Percentiles rank a stretch among this genome's conserved stretches.
phyloP scores from a whole-genome alignment of 2,888 invertebrate species.

The Hecatera dysodea region DNA sequence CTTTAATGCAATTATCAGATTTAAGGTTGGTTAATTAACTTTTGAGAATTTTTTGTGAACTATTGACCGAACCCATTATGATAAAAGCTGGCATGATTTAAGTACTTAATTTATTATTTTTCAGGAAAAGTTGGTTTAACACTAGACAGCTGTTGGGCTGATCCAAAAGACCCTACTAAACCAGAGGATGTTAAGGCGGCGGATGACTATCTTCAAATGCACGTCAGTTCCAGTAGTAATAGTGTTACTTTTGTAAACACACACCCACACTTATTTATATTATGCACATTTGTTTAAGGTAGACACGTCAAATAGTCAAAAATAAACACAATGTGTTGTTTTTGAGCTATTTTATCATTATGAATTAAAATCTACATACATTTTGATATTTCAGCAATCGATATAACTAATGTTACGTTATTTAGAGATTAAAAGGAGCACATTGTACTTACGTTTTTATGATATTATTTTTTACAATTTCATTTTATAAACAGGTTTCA shows the following conservation, averaged over 20 bases:
- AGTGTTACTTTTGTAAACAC: not conserved
- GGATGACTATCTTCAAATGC: conserved; percentile 89
- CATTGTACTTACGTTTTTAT: not conserved
- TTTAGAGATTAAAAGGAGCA: not conserved
- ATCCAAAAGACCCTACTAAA: conserved; percentile 85
- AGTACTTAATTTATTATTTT: conserved; percentile 7
- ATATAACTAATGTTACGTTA: too few relatives aligned
- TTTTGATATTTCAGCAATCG: too few relatives aligned
- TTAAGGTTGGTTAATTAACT: too few relatives aligned
- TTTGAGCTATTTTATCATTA: too few relatives aligned
- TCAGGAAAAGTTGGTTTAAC: conserved; percentile 92
- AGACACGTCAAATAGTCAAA: not conserved
- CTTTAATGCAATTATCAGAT: too few relatives aligned
- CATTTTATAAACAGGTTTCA: conserved; percentile 81
- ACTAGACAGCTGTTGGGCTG: conserved; percentile 89
- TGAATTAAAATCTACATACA: too few relatives aligned
- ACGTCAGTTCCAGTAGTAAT: conserved; percentile 78
- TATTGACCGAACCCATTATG: too few relatives aligned
- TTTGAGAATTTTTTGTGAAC: too few relatives aligned
- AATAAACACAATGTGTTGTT: too few relatives aligned
- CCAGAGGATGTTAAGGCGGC: conserved; percentile 88
- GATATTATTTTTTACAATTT: not conserved
- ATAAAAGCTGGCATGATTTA: too few relatives aligned
- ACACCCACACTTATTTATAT: too few relatives aligned
- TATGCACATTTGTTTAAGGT: not conserved